These are phyloP conservation scores for fruit fly (Drosophila melanogaster) DNA, from an alignment of 1,140 invertebrate genomes.

Conservation along the genomic window Release_6_plus_ISO1_MT NT_033779.5:11477501-11478000, in stretches of 20 bases:
- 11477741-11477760: slow-evolving; percentile 80
- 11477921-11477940: slow-evolving; percentile 6
- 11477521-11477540: slow-evolving; percentile 65
- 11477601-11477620: slow-evolving; percentile 84
- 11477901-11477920: neutral
- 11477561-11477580: slow-evolving; percentile 58
- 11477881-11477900: neutral
- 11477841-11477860: neutral
- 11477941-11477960: neutral
- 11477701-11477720: neutral
- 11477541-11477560: slow-evolving; percentile 53
- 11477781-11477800: slow-evolving; percentile 68
- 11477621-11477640: slow-evolving; percentile 84
- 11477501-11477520: slow-evolving; percentile 10
- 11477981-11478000: too few species aligned
- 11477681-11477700: slow-evolving; percentile 15
- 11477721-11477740: slow-evolving; percentile 28
- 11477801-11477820: slow-evolving; percentile 45
- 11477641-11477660: slow-evolving; percentile 84
- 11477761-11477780: slow-evolving; percentile 69
- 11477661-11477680: slow-evolving; percentile 84
- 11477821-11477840: neutral
- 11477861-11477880: neutral
- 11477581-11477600: slow-evolving; percentile 83
- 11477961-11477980: too few species aligned